Evolutionary conservation across 2,888 invertebrate species (phyloP).

Genomic region (Aleiodes alternator): DNA sequence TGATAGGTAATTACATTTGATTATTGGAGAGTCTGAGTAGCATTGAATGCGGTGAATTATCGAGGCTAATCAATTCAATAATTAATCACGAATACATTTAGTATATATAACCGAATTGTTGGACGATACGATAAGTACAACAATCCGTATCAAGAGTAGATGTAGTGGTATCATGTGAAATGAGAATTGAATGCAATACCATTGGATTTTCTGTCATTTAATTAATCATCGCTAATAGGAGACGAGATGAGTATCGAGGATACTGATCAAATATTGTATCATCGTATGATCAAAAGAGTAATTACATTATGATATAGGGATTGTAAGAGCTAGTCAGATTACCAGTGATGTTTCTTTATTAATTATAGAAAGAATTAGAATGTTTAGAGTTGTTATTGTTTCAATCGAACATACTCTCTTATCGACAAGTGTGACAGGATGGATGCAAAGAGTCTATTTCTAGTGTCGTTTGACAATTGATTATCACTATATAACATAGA

Average conservation of each 20-base stretch:
- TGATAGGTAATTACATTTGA: slow-evolving; percentile 22
- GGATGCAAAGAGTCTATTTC: too few relatives aligned
- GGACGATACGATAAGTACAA: slow-evolving; percentile 14
- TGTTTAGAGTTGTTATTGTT: too few relatives aligned
- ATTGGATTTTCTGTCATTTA: slow-evolving; percentile 2
- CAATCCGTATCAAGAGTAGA: slow-evolving; percentile 1
- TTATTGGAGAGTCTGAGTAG: slow-evolving; percentile 27
- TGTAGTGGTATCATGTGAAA: not conserved
- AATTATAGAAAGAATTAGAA: too few relatives aligned
- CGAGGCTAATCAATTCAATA: slow-evolving; percentile 38
- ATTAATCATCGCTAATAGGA: not conserved
- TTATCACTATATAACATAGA: too few relatives aligned
- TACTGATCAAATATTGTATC: too few relatives aligned
- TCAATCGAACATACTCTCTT: too few relatives aligned
- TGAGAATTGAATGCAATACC: not conserved
- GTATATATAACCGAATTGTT: slow-evolving; percentile 19
- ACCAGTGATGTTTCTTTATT: too few relatives aligned
- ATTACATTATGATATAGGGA: too few relatives aligned
- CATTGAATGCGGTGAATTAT: slow-evolving; percentile 26
- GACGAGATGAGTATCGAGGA: not conserved
- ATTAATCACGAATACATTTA: slow-evolving; percentile 37
- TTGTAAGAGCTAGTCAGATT: too few relatives aligned
- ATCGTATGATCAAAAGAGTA: too few relatives aligned
- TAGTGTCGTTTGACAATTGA: too few relatives aligned
- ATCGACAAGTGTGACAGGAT: too few relatives aligned